phyloP scores from a whole-genome alignment of 2,113 vertebrate species.

The Apeltes quadracus region DNA sequence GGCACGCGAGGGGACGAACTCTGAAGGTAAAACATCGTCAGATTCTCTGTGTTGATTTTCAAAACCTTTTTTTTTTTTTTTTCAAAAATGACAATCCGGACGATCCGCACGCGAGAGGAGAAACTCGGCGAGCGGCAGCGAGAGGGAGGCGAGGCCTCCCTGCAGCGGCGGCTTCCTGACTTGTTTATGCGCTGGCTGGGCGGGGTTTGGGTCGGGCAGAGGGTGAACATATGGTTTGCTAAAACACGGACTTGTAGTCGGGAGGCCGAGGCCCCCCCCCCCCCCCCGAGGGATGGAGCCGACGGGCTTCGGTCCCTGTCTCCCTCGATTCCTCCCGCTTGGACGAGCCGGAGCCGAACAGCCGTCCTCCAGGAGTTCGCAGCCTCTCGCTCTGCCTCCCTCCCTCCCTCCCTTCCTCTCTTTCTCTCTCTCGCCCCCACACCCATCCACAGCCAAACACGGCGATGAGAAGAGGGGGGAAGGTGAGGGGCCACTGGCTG shows the following conservation, averaged over 20 bases:
- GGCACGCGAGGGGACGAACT: too few species aligned
- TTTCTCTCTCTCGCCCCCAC: constrained; percentile 33
- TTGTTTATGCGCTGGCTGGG: constrained; percentile 82
- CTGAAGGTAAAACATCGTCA: neutral
- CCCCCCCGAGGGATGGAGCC: constrained; percentile 75
- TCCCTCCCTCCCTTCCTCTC: constrained; percentile 26
- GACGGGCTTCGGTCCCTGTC: constrained; percentile 81
- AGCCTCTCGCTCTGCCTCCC: constrained; percentile 35
- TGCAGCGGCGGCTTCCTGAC: constrained; percentile 81
- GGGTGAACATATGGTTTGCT: constrained; percentile 85
- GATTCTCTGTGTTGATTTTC: neutral
- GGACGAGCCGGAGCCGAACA: constrained; percentile 71
- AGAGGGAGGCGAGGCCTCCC: constrained; percentile 73
- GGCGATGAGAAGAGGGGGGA: constrained; percentile 30
- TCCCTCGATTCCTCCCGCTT: constrained; percentile 82
- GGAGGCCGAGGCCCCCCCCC: constrained; percentile 77
- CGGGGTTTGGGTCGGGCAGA: constrained; percentile 33
- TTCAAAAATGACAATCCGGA: neutral
- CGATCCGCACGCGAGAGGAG: constrained; percentile 31
- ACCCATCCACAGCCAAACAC: constrained; percentile 34
- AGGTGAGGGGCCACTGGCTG: constrained; percentile 30
- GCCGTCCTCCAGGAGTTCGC: constrained; percentile 68
- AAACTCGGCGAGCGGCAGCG: constrained; percentile 41
- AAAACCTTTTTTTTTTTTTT: neutral
- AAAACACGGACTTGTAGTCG: constrained; percentile 85